Conservation (phyloP, 92 coral and sea anemone genomes). For the Porites cylindrica region DNA sequence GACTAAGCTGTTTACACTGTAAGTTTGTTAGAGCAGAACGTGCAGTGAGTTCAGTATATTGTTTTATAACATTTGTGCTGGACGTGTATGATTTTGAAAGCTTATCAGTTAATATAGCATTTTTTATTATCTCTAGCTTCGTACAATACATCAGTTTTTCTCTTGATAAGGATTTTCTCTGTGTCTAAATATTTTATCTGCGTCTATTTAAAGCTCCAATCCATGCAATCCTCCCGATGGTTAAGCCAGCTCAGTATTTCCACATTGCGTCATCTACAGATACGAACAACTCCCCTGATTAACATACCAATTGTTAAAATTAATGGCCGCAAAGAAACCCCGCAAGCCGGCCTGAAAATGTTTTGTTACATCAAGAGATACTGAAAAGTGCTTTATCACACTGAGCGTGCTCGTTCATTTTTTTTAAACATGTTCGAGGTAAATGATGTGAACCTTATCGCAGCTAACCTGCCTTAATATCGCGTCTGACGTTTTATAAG, state of each 20-base stretch:
- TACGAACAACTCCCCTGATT: no score
- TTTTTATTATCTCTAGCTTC: conserved; percentile 16
- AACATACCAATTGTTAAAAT: neutral
- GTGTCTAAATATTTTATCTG: conserved; percentile 6
- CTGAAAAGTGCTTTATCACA: neutral
- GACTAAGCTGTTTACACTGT: no score
- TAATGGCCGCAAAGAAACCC: neutral
- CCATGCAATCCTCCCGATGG: neutral
- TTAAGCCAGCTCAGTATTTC: neutral
- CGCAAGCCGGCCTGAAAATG: neutral
- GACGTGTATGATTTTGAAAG: neutral
- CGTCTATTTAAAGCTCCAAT: conserved; percentile 11
- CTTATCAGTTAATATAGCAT: conserved; percentile 18
- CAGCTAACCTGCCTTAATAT: conserved; percentile 7
- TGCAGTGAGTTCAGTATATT: no score
- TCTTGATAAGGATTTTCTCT: conserved; percentile 23
- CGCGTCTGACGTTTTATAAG: neutral
- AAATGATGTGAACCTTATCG: conserved; percentile 1
- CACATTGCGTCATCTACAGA: neutral
- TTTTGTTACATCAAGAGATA: neutral
- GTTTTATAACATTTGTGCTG: neutral
- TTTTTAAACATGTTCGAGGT: neutral
- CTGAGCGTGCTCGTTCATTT: neutral
- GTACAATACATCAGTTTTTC: neutral
- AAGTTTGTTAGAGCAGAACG: no score